Percentiles rank a stretch among this genome's conserved stretches.
These are phyloP conservation scores for Florisuga fusca DNA, from an alignment of 2,797 vertebrate genomes.

Conservation along the genomic window DNA sequence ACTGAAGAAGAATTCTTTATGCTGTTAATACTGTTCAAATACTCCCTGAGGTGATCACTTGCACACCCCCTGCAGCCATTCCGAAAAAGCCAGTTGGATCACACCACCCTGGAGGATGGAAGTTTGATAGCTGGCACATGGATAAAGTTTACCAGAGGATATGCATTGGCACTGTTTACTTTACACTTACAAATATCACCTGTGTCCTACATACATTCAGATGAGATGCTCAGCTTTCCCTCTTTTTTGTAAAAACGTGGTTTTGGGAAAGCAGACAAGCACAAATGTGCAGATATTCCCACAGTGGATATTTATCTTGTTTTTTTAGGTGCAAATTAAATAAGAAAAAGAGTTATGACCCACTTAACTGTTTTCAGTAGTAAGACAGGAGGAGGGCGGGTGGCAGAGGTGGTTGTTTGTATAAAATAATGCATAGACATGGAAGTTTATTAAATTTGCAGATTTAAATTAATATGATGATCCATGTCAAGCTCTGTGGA, in stretches of 20 bases:
- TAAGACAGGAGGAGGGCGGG: background rate
- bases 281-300: background rate
- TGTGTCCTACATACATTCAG: background rate
- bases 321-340: background rate
- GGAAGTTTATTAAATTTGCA: background rate
- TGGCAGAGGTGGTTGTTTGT: no score
- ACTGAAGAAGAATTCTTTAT: background rate
- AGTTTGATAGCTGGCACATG: background rate
- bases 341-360: background rate
- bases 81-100: background rate
- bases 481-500: background rate
- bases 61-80: background rate
- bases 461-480: background rate
- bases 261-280: background rate
- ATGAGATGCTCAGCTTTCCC: background rate
- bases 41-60: background rate
- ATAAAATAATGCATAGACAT: background rate
- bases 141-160: background rate
- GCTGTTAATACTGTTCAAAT: background rate
- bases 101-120: background rate
- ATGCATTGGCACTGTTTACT: fast-evolving
- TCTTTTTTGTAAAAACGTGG: background rate
- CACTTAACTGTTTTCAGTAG: background rate
- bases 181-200: background rate
- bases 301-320: background rate